A percentile compares a stretch with the other conserved stretches of the same genome.
These are phyloP conservation scores for Caenorhabditis brenneri DNA, from an alignment of 1,140 invertebrate genomes.

Conservation along the genomic window DNA sequence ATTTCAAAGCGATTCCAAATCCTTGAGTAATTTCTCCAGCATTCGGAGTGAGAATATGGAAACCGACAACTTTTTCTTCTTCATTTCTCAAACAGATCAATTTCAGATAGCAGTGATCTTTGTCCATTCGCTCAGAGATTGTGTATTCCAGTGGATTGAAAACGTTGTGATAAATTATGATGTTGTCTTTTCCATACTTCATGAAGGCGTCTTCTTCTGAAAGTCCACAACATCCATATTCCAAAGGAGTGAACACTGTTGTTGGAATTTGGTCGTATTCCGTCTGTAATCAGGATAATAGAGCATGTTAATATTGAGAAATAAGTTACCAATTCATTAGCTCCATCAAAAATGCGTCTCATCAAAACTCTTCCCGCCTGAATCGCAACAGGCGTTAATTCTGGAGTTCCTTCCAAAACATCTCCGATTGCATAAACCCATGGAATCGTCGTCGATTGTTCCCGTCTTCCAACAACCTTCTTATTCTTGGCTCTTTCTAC, in stretches of 20 bases:
- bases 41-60: conserved; percentile 92
- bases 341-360: conserved; percentile 51
- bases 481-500: conserved; percentile 70
- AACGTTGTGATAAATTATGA: conserved; percentile 85
- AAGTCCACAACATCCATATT: conserved; percentile 91
- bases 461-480: conserved; percentile 73
- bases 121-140: conserved; percentile 79
- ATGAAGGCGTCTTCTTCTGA: conserved; percentile 86
- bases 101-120: conserved; percentile 76
- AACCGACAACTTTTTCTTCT: conserved; percentile 83
- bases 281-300: too few species aligned
- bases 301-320: too few species aligned
- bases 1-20: conserved; percentile 80
- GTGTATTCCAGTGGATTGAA: conserved; percentile 95
- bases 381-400: conserved; percentile 96
- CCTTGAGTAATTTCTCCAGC: conserved; percentile 97
- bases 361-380: conserved; percentile 87
- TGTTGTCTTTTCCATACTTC: conserved; percentile 75
- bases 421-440: conserved; percentile 93
- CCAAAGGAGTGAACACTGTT: conserved; percentile 93
- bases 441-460: conserved; percentile 84
- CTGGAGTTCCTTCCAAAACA: conserved; percentile 84
- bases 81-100: conserved; percentile 72
- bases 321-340: conserved; percentile 49
- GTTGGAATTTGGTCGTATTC: conserved; percentile 93